phyloP scores from a whole-genome alignment of 2,113 vertebrate species.

The Atlantisia rogersi region DNA sequence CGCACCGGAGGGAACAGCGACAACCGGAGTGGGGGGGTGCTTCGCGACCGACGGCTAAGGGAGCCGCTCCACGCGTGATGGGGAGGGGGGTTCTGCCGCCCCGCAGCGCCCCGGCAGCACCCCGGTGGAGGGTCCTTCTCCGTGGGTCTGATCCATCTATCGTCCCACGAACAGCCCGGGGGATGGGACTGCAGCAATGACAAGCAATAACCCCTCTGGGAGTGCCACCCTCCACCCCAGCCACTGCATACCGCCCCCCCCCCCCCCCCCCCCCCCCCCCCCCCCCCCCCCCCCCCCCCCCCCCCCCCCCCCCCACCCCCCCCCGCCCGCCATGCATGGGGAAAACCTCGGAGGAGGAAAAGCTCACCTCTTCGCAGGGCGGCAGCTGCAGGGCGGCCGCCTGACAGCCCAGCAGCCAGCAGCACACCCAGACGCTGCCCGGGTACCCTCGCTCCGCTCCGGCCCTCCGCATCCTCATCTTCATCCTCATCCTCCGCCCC shows the following conservation, averaged over 20 bases:
- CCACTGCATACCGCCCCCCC: not conserved
- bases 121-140: not conserved
- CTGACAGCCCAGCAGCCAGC: constrained; percentile 73
- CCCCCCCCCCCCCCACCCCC: not conserved
- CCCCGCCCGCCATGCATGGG: not conserved
- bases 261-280: not conserved
- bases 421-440: constrained; percentile 67
- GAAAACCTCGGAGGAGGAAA: not conserved
- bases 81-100: not conserved
- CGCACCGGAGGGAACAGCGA: not conserved
- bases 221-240: not conserved
- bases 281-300: not conserved
- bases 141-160: not conserved
- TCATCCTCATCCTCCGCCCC: not conserved
- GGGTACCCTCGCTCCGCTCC: not conserved
- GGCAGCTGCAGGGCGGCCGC: constrained; percentile 64
- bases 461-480: not conserved
- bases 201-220: not conserved
- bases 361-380: constrained; percentile 78
- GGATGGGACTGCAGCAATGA: not conserved
- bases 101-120: not conserved
- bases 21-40: too few relatives aligned
- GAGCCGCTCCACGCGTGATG: not conserved
- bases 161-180: not conserved
- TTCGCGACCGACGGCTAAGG: not conserved